Evolutionary conservation across 2,888 invertebrate species (phyloP), one percentile per base, ranked within the genome.

Genomic region (Leucozona laternaria): DNA sequence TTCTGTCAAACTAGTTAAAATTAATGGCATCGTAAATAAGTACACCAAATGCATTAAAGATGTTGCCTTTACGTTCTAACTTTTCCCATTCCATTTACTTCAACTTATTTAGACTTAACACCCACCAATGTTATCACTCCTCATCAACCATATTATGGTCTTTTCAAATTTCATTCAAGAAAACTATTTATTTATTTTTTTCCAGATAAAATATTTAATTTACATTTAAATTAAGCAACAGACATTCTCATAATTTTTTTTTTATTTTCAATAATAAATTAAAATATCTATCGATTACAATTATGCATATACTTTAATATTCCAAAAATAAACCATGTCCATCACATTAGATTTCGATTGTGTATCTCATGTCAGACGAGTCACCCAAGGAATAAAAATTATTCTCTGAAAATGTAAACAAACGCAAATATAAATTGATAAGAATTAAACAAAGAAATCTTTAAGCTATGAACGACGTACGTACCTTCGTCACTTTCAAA

Each of bases 401-500:
- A 57, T 86, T 86, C 66, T 86, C 86, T 86, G 34, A 2, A 85
- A 80, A n/a, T 6, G 4, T 25, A 58, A 22, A 11, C 0, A 10
- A 5, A 28, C 6, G 15, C 15, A 43, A 22, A 17, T 13, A 17
- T 45, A 8, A 37, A 4, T 64, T 2, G 5, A 43, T 43, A 50
- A 4, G 13, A 2, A 2, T 2, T 15, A n/a, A 5, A 43, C n/a
- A 53, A 31, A n/a, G 10, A 25, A 13, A 17, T 34, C 1, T 22
- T 13, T 15, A 25, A 13, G 1, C 13, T 15, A 90, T 71, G 57
- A n/a, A n/a, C n/a, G n/a, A n/a, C 6, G 4, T 28, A 28, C 28
- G 4, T 4, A 91, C 92, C 92, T 90, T 92, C 92, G 89, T 92
- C 92, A 89, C 91, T 92, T 88, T 92, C 92, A 89, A 92, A 92